Conservation (phyloP, 2,113 vertebrate genomes). For the Aptenodytes patagonicus region DNA sequence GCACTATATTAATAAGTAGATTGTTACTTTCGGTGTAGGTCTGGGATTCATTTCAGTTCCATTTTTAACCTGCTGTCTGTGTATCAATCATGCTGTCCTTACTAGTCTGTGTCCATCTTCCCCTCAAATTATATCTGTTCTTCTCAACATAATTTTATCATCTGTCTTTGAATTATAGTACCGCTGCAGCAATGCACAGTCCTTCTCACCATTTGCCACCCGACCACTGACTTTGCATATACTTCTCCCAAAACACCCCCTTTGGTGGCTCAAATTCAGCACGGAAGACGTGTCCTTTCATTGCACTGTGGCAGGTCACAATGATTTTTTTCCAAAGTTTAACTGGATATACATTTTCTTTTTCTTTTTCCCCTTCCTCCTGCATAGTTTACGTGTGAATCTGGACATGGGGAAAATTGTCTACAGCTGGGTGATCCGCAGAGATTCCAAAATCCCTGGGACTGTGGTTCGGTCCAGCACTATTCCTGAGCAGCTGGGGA, state of each 20-base stretch:
- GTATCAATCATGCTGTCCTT: not conserved
- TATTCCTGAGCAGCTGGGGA: slow-evolving; percentile 94
- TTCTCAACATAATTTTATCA: not conserved
- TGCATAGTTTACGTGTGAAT: slow-evolving; percentile 88
- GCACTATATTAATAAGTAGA: not conserved
- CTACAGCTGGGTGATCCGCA: slow-evolving; percentile 98
- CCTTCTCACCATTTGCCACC: not conserved
- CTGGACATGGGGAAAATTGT: slow-evolving; percentile 99
- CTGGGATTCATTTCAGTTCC: not conserved
- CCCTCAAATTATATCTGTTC: not conserved
- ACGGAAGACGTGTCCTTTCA: accelerated
- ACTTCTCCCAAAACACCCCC: not conserved
- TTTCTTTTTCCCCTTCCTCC: not conserved
- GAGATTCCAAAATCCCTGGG: slow-evolving; percentile 93
- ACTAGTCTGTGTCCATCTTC: not conserved
- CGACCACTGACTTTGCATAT: not conserved
- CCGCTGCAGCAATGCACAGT: not conserved
- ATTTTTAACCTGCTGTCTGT: not conserved
- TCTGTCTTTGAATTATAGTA: not conserved
- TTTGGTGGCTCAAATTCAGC: not conserved
- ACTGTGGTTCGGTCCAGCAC: slow-evolving; percentile 95
- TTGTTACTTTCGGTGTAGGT: not conserved
- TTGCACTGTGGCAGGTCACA: not conserved
- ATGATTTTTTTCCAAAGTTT: not conserved
- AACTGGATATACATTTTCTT: not conserved